Conservation (phyloP, 2,797 vertebrate genomes). For the Erpetoichthys calabaricus region DNA sequence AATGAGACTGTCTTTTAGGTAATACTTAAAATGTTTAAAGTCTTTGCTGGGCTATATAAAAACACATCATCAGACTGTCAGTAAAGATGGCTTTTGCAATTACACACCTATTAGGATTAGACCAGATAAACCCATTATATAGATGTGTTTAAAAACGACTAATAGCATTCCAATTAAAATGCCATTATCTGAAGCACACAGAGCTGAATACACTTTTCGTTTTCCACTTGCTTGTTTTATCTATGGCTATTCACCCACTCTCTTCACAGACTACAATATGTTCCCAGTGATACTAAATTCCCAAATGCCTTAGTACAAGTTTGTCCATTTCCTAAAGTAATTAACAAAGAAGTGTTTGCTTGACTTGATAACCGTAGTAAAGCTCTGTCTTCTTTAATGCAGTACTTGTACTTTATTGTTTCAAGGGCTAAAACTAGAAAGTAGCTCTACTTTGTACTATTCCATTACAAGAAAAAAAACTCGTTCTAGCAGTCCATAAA, state of each 20-base stretch:
- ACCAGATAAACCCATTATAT: slow-evolving; percentile 29
- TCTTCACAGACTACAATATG: slow-evolving; percentile 4
- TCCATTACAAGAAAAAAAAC: not conserved
- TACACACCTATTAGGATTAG: slow-evolving; percentile 31
- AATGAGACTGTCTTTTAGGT: no score
- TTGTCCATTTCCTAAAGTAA: slow-evolving; percentile 10
- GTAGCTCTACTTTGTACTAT: not conserved
- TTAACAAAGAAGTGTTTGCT: slow-evolving; percentile 24
- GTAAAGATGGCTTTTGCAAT: slow-evolving; percentile 21
- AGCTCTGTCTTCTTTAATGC: not conserved
- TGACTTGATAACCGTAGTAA: slow-evolving; percentile 15
- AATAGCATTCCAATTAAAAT: slow-evolving; percentile 27
- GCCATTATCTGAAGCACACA: slow-evolving; percentile 18
- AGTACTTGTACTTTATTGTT: slow-evolving; percentile 1
- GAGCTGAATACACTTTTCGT: slow-evolving; percentile 11
- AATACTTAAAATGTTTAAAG: no score
- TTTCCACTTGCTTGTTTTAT: not conserved
- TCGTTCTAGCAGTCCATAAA: no score
- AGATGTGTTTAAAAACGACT: slow-evolving; percentile 22
- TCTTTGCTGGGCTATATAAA: slow-evolving; percentile 4
- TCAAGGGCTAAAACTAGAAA: not conserved
- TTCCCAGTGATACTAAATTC: not conserved
- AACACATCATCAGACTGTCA: slow-evolving; percentile 12
- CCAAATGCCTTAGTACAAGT: slow-evolving; percentile 1
- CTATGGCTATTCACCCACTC: slow-evolving; percentile 16